Evolutionary conservation across 1,140 invertebrate species (phyloP), one percentile per base, ranked within the genome.

Genomic region (Linepithema humile): DNA sequence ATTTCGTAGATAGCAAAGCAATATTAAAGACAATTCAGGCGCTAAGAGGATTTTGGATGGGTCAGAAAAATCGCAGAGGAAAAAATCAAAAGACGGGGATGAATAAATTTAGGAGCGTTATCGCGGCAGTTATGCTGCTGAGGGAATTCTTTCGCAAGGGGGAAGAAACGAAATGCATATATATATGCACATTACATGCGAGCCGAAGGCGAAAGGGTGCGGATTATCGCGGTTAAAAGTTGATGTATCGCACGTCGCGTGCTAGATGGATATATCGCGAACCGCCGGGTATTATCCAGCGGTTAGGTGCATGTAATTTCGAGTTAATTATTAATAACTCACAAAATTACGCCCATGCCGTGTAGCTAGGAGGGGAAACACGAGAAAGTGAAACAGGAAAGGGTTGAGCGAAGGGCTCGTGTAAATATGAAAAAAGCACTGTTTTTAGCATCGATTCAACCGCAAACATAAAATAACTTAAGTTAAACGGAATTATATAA

Each of bases 81-180:
- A 65, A 26, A 29, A 59, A 48, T 59, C 60, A 65, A 77, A 82
- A 82, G 29, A 64, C 67, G 70, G 45, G 72, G 50, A 89, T 88
- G 88, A 89, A 90, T 90, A 86, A 89, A 75, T 90, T 83, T 86
- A 73, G 45, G 53, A 60, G 62, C 82, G 65, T 86, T 88, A 85
- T 89, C 78, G 67, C 26, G 53, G 60, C 67, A 57, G 57, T 83
- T 78, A 62, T 74, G 74, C 55, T 60, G 38, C 48, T 35, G 69
- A 53, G 60, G 62, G 57, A 70, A 75, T 85, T 85, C 62, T 77
- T 82, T 10, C 32, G n/a, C 23, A 6, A 29, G 29, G 9, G 10
- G 32, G 23, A 80, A 72, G 29, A 23, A 43, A 40, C 57, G 45
- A 38, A 32, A 60, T 57, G 75, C 20, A 38, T 9, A 32, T 65